Evolutionary conservation across 2,797 vertebrate genomes (phyloP).

Genomic region (Mus caroli): DNA sequence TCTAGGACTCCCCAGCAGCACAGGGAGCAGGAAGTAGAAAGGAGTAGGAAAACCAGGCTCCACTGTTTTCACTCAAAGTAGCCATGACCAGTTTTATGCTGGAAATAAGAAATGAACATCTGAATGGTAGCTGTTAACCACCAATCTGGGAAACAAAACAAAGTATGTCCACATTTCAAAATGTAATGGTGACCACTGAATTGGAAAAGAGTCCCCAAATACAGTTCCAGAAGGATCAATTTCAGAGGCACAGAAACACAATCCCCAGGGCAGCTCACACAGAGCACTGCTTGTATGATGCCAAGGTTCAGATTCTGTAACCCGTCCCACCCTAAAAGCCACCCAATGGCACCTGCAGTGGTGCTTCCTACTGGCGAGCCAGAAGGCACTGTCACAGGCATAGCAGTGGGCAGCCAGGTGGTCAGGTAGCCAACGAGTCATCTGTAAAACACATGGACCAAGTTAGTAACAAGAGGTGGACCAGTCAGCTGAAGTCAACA

Average conservation of each 20-base stretch:
- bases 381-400: constrained; percentile 97
- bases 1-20: background rate
- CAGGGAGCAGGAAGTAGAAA: background rate
- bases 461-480: constrained; percentile 59
- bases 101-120: constrained; percentile 33
- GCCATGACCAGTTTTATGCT: constrained; percentile 5
- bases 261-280: background rate
- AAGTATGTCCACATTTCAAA: constrained; percentile 44
- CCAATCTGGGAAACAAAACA: constrained; percentile 1
- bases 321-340: background rate
- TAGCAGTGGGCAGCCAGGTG: constrained; percentile 98
- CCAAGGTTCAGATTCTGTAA: background rate
- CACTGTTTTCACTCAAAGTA: constrained; percentile 30
- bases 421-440: constrained; percentile 98
- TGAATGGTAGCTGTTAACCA: background rate
- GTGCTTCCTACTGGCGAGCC: constrained; percentile 97
- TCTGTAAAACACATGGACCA: constrained; percentile 88
- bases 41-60: constrained; percentile 47
- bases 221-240: constrained; percentile 37
- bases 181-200: constrained; percentile 38
- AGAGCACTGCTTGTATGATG: background rate
- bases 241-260: constrained; percentile 52
- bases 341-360: constrained; percentile 94
- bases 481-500: constrained; percentile 54
- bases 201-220: constrained; percentile 16